Conservation (phyloP, 2,888 invertebrate genomes). For the Pristionchus maxplancki region DNA sequence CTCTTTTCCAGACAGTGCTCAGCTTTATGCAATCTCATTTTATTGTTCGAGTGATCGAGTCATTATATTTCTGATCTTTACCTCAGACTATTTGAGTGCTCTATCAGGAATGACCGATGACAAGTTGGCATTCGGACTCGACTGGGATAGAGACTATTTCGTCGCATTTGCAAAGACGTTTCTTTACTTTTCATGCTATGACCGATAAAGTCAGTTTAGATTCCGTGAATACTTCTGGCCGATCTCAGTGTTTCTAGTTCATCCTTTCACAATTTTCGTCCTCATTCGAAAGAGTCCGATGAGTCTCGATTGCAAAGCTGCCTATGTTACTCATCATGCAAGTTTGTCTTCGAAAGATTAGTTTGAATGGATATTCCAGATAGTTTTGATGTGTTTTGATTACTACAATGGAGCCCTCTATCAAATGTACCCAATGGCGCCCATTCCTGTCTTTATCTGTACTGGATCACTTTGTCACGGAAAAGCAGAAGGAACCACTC, state of each 20-base stretch:
- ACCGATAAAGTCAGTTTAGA: not conserved
- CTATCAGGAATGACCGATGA: not conserved
- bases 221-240: not conserved
- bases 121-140: not conserved
- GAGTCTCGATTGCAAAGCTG: slow-evolving; percentile 2
- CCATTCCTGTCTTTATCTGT: not conserved
- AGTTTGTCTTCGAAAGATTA: not conserved
- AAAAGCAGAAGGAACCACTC: not conserved
- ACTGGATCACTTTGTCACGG: not conserved
- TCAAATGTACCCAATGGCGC: not conserved
- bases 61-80: not conserved
- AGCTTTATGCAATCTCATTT: not conserved
- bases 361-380: not conserved
- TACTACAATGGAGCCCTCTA: not conserved
- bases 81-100: not conserved
- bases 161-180: not conserved
- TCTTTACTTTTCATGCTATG: not conserved
- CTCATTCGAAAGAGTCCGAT: slow-evolving; percentile 5
- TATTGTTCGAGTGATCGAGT: not conserved
- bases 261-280: slow-evolving; percentile 17
- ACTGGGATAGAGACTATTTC: slow-evolving; percentile 26
- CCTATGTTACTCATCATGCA: not conserved
- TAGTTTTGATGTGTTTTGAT: slow-evolving; percentile 5
- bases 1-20: too few species aligned
- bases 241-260: not conserved